A percentile compares a stretch with the other conserved stretches of the same genome.
phyloP scores from a whole-genome alignment of 1,140 invertebrate genomes.

The Lepidurus packardi region DNA sequence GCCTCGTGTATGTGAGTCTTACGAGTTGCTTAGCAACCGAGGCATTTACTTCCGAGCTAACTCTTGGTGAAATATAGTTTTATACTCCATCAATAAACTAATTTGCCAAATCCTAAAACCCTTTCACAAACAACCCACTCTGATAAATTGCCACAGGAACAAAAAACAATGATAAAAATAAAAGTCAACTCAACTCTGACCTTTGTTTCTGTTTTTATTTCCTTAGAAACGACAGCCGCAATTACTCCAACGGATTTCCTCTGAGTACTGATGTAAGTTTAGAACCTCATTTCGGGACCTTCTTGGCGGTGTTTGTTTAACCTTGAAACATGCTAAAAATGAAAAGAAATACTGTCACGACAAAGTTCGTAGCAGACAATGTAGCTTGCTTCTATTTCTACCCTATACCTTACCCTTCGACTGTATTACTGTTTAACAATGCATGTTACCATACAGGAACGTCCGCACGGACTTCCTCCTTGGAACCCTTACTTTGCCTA shows the following conservation, averaged over 20 bases:
- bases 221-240: not conserved
- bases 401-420: not conserved
- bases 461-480: slow-evolving; percentile 39
- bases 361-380: not conserved
- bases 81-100: not conserved
- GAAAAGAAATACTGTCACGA: no score
- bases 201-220: not conserved
- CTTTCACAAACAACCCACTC: not conserved
- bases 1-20: not conserved
- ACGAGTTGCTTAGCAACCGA: slow-evolving; percentile 17
- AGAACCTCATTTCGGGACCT: not conserved
- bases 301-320: no score
- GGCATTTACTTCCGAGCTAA: not conserved
- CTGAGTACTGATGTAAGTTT: not conserved
- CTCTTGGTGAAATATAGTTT: slow-evolving; percentile 3
- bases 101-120: slow-evolving; percentile 6
- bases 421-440: not conserved
- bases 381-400: not conserved
- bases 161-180: no score
- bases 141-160: not conserved
- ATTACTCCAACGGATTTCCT: not conserved
- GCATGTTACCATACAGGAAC: not conserved
- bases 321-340: no score
- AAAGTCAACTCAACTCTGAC: not conserved
- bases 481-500: slow-evolving; percentile 51